These are phyloP conservation scores for Pseudochirops corinnae DNA, from an alignment of 2,797 vertebrate genomes.

Conservation along the genomic window DNA sequence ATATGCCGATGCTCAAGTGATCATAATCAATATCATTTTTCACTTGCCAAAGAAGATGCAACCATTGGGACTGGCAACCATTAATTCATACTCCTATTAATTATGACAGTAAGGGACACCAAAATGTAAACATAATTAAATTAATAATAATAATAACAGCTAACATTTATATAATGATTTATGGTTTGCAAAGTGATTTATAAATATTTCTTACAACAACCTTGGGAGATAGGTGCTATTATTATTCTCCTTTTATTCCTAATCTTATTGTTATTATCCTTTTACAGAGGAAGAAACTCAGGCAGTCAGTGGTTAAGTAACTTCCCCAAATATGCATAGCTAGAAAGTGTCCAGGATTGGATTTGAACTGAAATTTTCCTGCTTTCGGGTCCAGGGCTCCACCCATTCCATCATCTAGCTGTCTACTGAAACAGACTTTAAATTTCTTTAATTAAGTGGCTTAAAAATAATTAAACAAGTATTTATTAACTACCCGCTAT, in stretches of 20 bases:
- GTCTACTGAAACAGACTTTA: constrained; percentile 36
- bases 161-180: no score
- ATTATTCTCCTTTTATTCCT: background rate
- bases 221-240: background rate
- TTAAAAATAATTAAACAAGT: constrained; percentile 17
- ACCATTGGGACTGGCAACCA: background rate
- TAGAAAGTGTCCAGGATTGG: background rate
- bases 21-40: background rate
- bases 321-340: background rate
- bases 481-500: constrained; percentile 38
- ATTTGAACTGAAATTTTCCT: background rate
- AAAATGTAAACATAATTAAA: background rate
- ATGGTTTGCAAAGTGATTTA: background rate
- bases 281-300: background rate
- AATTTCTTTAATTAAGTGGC: constrained; percentile 31
- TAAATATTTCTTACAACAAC: background rate
- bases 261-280: background rate
- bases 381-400: background rate
- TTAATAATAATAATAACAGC: no score
- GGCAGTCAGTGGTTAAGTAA: background rate
- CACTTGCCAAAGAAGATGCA: background rate
- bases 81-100: background rate
- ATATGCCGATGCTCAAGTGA: background rate
- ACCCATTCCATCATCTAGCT: background rate
- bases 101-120: background rate